phyloP scores from a whole-genome alignment of 2,113 vertebrate genomes.

The Trinectes maculatus region DNA sequence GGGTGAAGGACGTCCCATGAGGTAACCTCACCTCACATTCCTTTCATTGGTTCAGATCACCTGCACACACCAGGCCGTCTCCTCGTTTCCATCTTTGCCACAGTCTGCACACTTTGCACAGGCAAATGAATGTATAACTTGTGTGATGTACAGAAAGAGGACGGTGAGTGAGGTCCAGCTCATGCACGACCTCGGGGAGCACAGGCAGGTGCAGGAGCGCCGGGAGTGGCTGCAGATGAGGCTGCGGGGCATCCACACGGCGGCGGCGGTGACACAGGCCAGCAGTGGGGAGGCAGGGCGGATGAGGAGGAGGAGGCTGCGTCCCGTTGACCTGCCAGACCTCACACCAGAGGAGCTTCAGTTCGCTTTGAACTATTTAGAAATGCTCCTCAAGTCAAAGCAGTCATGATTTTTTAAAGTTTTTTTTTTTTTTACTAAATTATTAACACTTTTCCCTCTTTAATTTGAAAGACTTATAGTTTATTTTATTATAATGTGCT shows the following conservation, averaged over 20 bases:
- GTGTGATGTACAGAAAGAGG: conserved; percentile 81
- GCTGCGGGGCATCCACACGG: conserved; percentile 85
- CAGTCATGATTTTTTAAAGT: conserved; percentile 36
- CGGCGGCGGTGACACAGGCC: conserved; percentile 29
- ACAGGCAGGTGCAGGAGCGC: conserved; percentile 83
- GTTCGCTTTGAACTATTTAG: conserved; percentile 52
- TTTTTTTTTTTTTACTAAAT: conserved; percentile 13
- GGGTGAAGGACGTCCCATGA: conserved; percentile 82
- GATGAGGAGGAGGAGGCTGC: conserved; percentile 48
- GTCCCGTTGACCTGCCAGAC: conserved; percentile 68
- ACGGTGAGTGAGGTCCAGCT: conserved; percentile 93
- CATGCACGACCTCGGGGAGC: conserved; percentile 90
- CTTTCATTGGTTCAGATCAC: too few relatives aligned
- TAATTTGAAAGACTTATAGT: not conserved
- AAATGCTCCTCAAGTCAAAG: conserved; percentile 55
- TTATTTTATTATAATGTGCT: not conserved
- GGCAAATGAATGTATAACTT: not conserved
- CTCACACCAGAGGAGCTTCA: conserved; percentile 67
- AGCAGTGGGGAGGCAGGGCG: conserved; percentile 48
- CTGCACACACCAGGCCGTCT: not conserved
- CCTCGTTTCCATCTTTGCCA: too few relatives aligned
- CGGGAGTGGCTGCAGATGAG: conserved; percentile 90
- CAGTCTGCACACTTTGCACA: too few relatives aligned
- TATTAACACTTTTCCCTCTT: not conserved
- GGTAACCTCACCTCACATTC: conserved; percentile 76